phyloP scores from a whole-genome alignment of 2,113 vertebrate species.

The Odocoileus virginianus region DNA sequence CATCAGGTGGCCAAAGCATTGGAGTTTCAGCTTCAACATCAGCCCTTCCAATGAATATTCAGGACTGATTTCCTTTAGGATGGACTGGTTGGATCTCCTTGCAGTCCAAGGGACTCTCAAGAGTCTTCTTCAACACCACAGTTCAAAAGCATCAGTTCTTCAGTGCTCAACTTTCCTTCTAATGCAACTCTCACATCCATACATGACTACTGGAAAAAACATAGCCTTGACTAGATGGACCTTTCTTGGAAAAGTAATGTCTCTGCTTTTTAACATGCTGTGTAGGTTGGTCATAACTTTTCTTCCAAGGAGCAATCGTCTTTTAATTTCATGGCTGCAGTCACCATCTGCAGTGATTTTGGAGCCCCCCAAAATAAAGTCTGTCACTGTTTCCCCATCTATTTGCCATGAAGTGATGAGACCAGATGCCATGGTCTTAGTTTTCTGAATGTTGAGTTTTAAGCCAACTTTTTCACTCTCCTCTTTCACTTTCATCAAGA shows the following conservation, averaged over 20 bases:
- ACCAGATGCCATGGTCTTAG: background rate
- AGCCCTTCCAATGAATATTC: background rate
- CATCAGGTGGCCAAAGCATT: background rate
- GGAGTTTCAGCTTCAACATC: background rate
- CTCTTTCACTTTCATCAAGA: background rate
- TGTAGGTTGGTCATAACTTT: background rate
- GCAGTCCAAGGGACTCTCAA: background rate
- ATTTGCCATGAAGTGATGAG: background rate
- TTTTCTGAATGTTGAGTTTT: background rate
- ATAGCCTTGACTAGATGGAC: background rate
- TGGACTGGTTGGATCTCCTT: background rate
- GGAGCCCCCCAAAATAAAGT: background rate
- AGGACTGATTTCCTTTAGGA: background rate
- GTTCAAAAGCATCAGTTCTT: background rate
- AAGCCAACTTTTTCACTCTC: background rate
- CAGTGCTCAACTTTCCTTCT: rapidly evolving
- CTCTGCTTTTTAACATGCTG: background rate
- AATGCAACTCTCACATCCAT: background rate
- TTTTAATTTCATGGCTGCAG: background rate
- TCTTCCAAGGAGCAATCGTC: background rate
- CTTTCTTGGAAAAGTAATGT: background rate
- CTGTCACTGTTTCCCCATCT: background rate
- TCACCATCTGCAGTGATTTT: background rate
- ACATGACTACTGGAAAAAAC: background rate
- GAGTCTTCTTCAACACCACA: background rate